Percentiles rank a stretch among this genome's conserved stretches.
These are phyloP conservation scores for Antheraea pernyi DNA, from an alignment of 1,140 invertebrate genomes.

Conservation along the genomic window DNA sequence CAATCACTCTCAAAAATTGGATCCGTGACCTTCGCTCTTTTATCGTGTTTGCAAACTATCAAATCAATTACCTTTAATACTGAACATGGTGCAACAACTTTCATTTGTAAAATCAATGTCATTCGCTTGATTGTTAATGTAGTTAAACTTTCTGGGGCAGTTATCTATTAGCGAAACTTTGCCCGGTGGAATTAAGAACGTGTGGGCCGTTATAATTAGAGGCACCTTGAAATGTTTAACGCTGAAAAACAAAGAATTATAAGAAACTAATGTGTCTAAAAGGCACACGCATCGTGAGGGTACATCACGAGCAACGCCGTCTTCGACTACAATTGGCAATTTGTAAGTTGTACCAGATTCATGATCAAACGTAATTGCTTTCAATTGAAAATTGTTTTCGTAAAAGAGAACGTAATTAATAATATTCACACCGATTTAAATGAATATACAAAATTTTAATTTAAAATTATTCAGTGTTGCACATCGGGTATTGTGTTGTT, in stretches of 20 bases:
- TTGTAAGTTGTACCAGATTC: constrained; percentile 35
- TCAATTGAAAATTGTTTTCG: constrained; percentile 31
- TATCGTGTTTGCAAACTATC: constrained; percentile 29
- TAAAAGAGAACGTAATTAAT: constrained; percentile 3
- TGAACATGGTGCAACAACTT: constrained; percentile 29
- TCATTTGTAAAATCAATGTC: constrained; percentile 36
- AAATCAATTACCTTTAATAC: constrained; percentile 30
- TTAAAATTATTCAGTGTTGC: neutral
- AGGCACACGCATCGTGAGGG: constrained; percentile 37
- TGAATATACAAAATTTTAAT: neutral
- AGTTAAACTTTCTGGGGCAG: constrained; percentile 5
- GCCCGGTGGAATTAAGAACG: constrained; percentile 14
- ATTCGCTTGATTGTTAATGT: constrained; percentile 13
- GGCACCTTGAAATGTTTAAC: constrained; percentile 36
- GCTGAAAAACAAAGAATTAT: constrained; percentile 38
- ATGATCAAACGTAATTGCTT: constrained; percentile 36
- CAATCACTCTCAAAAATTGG: constrained; percentile 39
- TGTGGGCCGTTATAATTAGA: constrained; percentile 15
- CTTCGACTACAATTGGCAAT: constrained; percentile 41
- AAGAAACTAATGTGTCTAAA: constrained; percentile 44
- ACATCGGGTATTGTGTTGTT: neutral
- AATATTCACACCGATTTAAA: neutral
- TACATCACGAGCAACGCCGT: constrained; percentile 37
- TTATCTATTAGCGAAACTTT: neutral
- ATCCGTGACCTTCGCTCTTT: constrained; percentile 39